Evolutionary conservation across 1,140 invertebrate genomes (phyloP), one percentile per base, ranked within the genome.

Genomic region (Lepidostoma basale): DNA sequence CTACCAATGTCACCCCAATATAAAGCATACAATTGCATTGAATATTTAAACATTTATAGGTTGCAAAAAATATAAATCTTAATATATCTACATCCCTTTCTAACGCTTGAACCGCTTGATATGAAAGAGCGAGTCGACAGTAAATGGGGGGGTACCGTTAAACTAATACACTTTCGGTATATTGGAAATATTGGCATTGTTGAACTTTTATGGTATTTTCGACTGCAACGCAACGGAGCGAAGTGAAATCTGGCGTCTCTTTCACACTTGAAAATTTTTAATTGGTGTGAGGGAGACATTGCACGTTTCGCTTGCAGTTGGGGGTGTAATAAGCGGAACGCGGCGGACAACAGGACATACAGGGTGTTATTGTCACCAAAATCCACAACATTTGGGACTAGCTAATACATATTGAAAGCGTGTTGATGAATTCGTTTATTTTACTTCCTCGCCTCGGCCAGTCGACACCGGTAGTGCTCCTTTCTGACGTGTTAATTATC

Each of bases 41-140:
- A 73, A 73, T 73, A 73, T 73, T 73, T 70, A 73, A 73, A 70
- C 72, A 73, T 73, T 73, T 65, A 73, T 68, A 70, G 47, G 59
- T 56, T 70, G 23, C 44, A n/a, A 62, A 33, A n/a, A 42, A 22
- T 44, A 60, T 36, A 44, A 69, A 62, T 59, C 40, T n/a, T 30
- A 14, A 3, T 30, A 42, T 52, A 25, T 10, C 16, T 40, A 8
- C 64, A 62, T 70, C 72, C 45, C 68, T 65, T 26, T 73, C 62
- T 20, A 26, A 23, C 64, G 30, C 14, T 30, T 40, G 22, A 5
- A 40, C 3, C 22, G 22, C 22, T 12, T 58, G 9, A 16, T 30
- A 18, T 14, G 42, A 56, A 22, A 52, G 58, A 65, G 44, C 30
- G 64, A 44, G 68, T 49, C 58, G 20, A 42, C 62, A 25, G 12